Evolutionary conservation across 1,140 invertebrate genomes (phyloP).

Genomic region (Philotrypesis tridentata): DNA sequence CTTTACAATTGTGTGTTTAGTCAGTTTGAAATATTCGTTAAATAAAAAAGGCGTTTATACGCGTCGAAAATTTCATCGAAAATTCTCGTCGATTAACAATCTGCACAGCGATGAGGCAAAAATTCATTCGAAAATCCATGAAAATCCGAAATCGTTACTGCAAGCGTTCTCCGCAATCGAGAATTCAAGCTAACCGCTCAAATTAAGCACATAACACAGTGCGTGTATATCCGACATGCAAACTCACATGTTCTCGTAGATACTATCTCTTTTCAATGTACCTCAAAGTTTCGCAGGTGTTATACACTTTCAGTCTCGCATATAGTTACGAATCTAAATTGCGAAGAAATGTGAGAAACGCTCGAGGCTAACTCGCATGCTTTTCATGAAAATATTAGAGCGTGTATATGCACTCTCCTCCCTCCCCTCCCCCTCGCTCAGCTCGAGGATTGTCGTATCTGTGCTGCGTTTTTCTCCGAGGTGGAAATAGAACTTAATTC

Average conservation of each 20-base stretch:
- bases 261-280: not conserved
- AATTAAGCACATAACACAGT: not conserved
- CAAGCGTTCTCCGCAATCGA: not conserved
- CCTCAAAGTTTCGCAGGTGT: constrained; percentile 13
- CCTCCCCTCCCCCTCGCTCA: too few species aligned
- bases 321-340: not conserved
- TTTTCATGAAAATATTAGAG: constrained; percentile 23
- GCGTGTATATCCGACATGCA: not conserved
- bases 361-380: not conserved
- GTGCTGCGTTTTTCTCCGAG: constrained; percentile 10
- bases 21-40: too few species aligned
- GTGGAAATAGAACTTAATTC: constrained; percentile 50
- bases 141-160: too few species aligned
- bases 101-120: too few species aligned
- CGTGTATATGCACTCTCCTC: not conserved
- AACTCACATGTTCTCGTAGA: constrained; percentile 4
- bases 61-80: too few species aligned
- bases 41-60: too few species aligned
- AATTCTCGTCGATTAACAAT: too few species aligned
- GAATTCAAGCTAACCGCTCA: not conserved
- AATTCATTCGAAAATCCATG: too few species aligned
- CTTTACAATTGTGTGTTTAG: too few species aligned
- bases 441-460: constrained; percentile 6
- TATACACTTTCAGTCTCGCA: not conserved
- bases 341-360: constrained; percentile 22